Evolutionary conservation across 1,140 invertebrate genomes (phyloP), one percentile per base, ranked within the genome.

Genomic region (Hetaerina americana): DNA sequence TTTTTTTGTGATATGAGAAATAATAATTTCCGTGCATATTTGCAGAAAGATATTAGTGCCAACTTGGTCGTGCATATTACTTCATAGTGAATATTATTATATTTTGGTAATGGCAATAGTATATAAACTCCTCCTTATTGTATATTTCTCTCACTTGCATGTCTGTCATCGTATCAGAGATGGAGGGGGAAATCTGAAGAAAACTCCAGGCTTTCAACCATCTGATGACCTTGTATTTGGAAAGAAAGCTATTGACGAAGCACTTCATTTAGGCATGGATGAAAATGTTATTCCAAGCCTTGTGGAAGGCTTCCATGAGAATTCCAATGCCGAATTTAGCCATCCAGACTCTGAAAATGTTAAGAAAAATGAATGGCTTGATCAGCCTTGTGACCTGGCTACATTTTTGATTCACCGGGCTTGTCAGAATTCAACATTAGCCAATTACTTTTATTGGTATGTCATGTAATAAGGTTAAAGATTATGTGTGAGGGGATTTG

Each of bases 371-470:
- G 40, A 57, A 12, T 57, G 40, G 40, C 22, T 57, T 12, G 40
- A 57, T 57, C 40, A 57, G 40, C 40, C 40, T 66, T 77, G 82
- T 78, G 93, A 96, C 84, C 84, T 99, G 70, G 91, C 94, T 5
- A 90, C 91, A 26, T 99, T 98, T 83, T 85, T 99, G 0, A 95
- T 99, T 71, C 86, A 89, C 68, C 85, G 95, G 71, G 94, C 96
- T 6, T 94, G 93, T 80, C 87, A 89, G 76, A 97, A 98, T 84
- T 88, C 89, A 27, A 90, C 87, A 25, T 80, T 99, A 68, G 95
- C 95, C 66, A 98, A 98, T 83, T 98, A 97, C 82, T 90, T 99
- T 75, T 98, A 95, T 81, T 99, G 97, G 97, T 89, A 81, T 78
- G 80, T 78, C 24, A 57, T n/a, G 28, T 12, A 10, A 10, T 67